Base-by-base conservation (phyloP, 2,888 invertebrate genomes). In the Coremacera marginata region DNA sequence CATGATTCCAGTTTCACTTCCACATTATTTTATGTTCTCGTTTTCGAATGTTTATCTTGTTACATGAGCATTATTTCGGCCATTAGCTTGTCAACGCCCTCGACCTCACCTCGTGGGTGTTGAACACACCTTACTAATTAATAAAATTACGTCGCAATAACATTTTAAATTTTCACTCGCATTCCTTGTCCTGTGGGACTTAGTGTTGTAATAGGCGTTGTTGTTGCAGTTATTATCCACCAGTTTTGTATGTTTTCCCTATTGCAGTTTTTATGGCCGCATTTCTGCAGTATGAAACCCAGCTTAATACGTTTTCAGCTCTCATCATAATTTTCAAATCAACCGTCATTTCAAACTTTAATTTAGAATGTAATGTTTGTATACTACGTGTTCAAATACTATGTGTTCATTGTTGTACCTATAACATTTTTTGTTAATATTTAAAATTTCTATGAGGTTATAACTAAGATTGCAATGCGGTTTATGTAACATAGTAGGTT, bases 61-160 rank as follows among this genome's bases (percentile, higher is more conserved):
- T 16, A 11, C 63, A 14, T 16, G 14, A 34, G 27, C 27, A 25
- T 27, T 27, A 16, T 27, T 63, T 27, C n/a, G 9, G 16, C 63
- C n/a, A 25, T 34, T 31, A 63, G 1, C 14, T 31, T 63, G 0
- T 22, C 27, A 16, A 22, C 19, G 4, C 19, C 60, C 60, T 27
- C 31, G 3, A 5, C 16, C 25, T 22, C 27, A 51, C 16, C 37
- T 73, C 22, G 51, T 8, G 67, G 44, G 52, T 34, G 57, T 49
- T 55, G 68, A 82, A 76, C 84, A 82, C 84, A 83, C 84, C 85
- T 84, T 82, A 27, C 82, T 86, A 86, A 86, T 86, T 86, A 85
- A 81, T 75, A 51, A 82, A 82, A 84, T 85, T 82, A 84, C 57
- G 25, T 25, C 31, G 19, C 52, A 51, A 65, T 34, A 27, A 55